Percentiles rank a stretch among this genome's conserved stretches.
phyloP scores from a whole-genome alignment of 2,888 invertebrate genomes.

The Metopia argyrocephala region DNA sequence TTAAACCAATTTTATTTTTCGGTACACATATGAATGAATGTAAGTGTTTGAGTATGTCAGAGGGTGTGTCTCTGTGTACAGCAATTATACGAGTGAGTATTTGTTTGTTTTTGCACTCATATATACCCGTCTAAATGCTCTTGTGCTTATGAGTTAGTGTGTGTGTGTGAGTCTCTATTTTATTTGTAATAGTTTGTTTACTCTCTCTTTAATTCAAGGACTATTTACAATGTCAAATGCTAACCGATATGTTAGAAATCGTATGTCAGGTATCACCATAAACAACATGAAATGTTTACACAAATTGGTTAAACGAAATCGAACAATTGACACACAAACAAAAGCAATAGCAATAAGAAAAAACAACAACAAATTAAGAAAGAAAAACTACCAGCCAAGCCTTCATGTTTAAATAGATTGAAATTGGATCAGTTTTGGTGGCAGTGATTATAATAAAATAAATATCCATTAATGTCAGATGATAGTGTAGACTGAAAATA shows the following conservation, averaged over 20 bases:
- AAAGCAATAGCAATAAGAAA: too few species aligned
- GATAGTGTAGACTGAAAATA: not conserved
- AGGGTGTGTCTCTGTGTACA: not conserved
- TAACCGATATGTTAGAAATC: conserved; percentile 36
- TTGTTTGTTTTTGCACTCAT: too few species aligned
- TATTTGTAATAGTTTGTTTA: conserved; percentile 10
- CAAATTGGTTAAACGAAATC: conserved; percentile 26
- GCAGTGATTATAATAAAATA: conserved; percentile 10
- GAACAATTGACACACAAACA: not conserved
- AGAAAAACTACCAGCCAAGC: not conserved
- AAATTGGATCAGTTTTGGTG: conserved; percentile 20
- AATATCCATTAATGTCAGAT: not conserved
- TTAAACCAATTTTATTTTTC: too few species aligned
- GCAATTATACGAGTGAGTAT: too few species aligned
- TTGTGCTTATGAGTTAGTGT: not conserved
- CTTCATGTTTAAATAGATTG: conserved; percentile 17
- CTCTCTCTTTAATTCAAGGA: conserved; percentile 43
- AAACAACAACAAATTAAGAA: too few species aligned
- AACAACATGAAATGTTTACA: conserved; percentile 25
- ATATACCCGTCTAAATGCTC: not conserved
- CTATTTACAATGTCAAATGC: conserved; percentile 56
- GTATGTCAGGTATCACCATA: conserved; percentile 8
- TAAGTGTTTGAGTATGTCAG: not conserved
- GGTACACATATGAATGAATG: not conserved
- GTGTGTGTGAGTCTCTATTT: not conserved